Conservation (phyloP, 2,797 vertebrate species). For the Mormyrus proboscirostris region DNA sequence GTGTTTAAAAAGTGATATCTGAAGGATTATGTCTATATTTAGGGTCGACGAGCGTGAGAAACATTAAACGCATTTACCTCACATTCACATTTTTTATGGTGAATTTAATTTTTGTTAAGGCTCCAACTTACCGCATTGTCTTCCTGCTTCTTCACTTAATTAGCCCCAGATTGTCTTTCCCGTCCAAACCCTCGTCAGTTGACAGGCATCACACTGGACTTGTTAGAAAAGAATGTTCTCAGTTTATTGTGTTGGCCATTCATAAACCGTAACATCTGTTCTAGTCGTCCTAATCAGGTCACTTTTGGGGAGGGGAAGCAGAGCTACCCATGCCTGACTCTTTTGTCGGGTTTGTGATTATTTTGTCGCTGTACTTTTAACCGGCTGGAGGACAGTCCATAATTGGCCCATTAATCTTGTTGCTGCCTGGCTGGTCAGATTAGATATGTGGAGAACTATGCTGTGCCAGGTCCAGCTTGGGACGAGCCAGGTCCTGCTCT, state of each 20-base stretch:
- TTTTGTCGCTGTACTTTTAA: background rate
- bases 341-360: background rate
- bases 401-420: slow-evolving; percentile 6
- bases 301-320: slow-evolving; percentile 1
- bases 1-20: background rate
- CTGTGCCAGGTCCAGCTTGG: background rate
- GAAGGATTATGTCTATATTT: slow-evolving; percentile 3
- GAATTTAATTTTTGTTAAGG: background rate
- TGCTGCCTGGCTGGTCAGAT: slow-evolving; percentile 5
- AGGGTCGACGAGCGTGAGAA: background rate
- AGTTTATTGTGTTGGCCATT: background rate
- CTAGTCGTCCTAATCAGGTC: slow-evolving; percentile 1
- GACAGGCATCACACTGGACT: background rate
- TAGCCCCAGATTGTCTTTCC: background rate
- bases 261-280: slow-evolving; percentile 11
- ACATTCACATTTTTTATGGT: background rate
- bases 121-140: background rate
- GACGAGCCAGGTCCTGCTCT: background rate
- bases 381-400: background rate
- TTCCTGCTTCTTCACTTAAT: background rate
- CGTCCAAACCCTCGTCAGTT: background rate
- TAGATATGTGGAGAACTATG: background rate
- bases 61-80: background rate
- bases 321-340: background rate
- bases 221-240: slow-evolving; percentile 6